Base-by-base conservation (phyloP, 1,140 invertebrate species). In the Drosophila seguyi region DNA sequence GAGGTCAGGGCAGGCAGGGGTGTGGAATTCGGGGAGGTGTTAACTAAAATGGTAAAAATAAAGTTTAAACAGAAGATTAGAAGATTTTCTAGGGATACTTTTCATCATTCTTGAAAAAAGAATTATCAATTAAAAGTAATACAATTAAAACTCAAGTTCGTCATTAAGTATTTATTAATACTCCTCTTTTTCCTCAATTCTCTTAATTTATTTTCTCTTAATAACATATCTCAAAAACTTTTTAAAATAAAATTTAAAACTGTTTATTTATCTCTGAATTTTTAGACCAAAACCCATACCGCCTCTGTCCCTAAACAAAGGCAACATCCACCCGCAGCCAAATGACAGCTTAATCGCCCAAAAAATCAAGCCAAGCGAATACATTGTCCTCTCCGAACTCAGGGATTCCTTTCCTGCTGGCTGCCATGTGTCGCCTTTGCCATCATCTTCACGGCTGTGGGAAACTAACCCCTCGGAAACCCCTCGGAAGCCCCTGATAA, bases 271-370 rank as follows among this genome's bases (percentile, higher is more conserved):
- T 47, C 1, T 1, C 18, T 18, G 13, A 22, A 14, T 16, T 3
- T 22, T 34, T 20, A 16, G 11, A 34, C 29, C 22, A 6, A 3
- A 29, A 10, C 4, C 13, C n/a, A 20, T 13, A 36, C 27, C 52
- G 29, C 22, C 67, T 8, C 18, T 71, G 67, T 20, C 0, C 6
- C 14, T 25, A 7, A 29, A 42, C 11, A 36, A 20, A 22, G 20
- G 42, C 41, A 45, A 55, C 38, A 42, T 27, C 29, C 25, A 85
- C 79, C 68, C 83, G 67, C 76, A 79, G 79, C 76, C 84, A 87
- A 88, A 87, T 87, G 79, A 87, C 83, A 87, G 68, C 75, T 88
- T 87, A 87, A 87, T 87, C 86, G 79, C 76, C 84, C 63, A 86
- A 86, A 86, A 86, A 79, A 78, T 45, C 65, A 87, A 86, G 50